Base-by-base conservation (phyloP, 2,888 invertebrate species). In the Elysia crispata region DNA sequence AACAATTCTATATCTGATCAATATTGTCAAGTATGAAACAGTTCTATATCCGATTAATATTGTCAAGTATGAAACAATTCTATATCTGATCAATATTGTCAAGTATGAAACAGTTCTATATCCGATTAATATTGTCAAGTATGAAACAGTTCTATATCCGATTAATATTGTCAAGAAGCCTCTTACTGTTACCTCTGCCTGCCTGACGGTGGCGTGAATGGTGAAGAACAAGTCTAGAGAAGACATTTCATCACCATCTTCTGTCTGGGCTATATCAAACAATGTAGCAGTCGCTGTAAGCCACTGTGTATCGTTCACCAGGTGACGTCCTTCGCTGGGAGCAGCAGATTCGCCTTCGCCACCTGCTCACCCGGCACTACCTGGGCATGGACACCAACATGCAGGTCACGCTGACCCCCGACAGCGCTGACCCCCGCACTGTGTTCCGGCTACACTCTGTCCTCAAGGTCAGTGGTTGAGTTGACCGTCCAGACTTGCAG, bases 391-490 rank as follows among this genome's bases (percentile, higher is more conserved):
- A 90, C 79, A 86, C 89, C 31, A 90, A 90, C 72, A 85, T 87
- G 77, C 87, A 89, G 72, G 90, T 92, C 3, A 87, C 89, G 18
- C 82, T 92, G 54, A 88, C 89, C 1, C 84, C 87, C 0, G 90
- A 91, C 81, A 85, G 89, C 8, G 88, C 88, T 30, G 91, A 92
- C 78, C 92, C 92, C 0, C 84, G 91, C 20, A 92, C 92, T 6
- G 91, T 92, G 28, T 92, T 92, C 86, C 83, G 91, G 66, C 86
- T 92, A 1, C 91, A 92, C 86, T 92, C 86, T 28, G 92, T 92
- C 23, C 87, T 91, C 13, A 91, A 90, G 89, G 92, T 91, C 81
- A 57, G 64, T 69, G 8, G 25, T 41, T 18, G 60, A 60, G 15
- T 23, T 60, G 15, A n/a, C n/a, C n/a, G n/a, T 60, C 15, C 41